Conservation (phyloP, 1,140 invertebrate genomes). For the Aporrectodea caliginosa region DNA sequence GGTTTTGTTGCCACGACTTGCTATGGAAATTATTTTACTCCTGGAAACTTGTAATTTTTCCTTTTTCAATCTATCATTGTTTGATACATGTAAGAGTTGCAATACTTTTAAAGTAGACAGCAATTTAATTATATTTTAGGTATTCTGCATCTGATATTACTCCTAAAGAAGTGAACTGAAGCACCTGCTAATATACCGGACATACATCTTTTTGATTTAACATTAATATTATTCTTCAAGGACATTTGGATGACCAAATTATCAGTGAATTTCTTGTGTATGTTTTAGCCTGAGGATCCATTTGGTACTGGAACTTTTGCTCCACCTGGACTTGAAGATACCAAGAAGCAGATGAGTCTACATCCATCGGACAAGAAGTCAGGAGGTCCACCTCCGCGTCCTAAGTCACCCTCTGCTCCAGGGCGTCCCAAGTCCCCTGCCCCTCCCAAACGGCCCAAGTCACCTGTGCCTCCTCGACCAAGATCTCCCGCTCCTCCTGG, state of each 20-base stretch:
- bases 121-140: too few relatives aligned
- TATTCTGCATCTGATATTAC: too few relatives aligned
- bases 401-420: not conserved
- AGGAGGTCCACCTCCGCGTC: not conserved
- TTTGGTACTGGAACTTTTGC: constrained; percentile 20
- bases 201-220: too few relatives aligned
- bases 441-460: constrained; percentile 12
- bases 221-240: too few relatives aligned
- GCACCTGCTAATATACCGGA: too few relatives aligned
- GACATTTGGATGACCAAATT: not conserved
- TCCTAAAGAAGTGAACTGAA: too few relatives aligned
- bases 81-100: too few relatives aligned
- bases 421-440: not conserved
- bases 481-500: constrained; percentile 15
- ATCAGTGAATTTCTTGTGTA: not conserved
- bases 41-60: too few relatives aligned
- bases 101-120: too few relatives aligned
- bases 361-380: not conserved
- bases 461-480: constrained; percentile 14
- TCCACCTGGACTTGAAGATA: constrained; percentile 7
- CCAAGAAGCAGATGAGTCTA: not conserved
- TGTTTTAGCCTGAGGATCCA: constrained; percentile 16
- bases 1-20: too few relatives aligned
- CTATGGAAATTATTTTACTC: too few relatives aligned
- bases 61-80: too few relatives aligned